These are phyloP conservation scores for Cancer borealis DNA, from an alignment of 2,888 invertebrate species.

Conservation along the genomic window DNA sequence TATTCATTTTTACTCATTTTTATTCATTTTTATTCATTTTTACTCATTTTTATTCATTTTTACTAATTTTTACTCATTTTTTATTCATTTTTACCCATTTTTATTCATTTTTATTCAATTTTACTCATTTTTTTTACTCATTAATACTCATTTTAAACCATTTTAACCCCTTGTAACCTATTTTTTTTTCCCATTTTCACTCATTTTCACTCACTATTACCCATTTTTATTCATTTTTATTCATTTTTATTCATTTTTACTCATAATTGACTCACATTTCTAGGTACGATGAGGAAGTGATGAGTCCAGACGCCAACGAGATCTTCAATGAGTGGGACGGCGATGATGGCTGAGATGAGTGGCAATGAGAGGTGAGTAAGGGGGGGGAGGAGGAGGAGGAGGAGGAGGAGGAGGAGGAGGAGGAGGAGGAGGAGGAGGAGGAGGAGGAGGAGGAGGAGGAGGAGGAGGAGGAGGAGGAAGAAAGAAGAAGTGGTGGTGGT, in stretches of 20 bases:
- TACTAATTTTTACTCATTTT: no score
- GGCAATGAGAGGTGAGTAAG: constrained; percentile 63
- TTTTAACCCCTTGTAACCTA: not conserved
- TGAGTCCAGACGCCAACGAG: constrained; percentile 74
- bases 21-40: no score
- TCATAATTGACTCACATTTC: no score
- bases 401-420: not conserved
- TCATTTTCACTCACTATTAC: not conserved
- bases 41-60: no score
- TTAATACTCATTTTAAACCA: no score
- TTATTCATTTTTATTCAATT: no score
- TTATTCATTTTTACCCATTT: no score
- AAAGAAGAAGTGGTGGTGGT: not conserved
- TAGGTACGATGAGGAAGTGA: constrained; percentile 75
- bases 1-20: no score
- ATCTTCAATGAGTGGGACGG: constrained; percentile 76
- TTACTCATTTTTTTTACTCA: no score
- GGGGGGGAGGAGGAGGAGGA: not conserved
- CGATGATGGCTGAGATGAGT: constrained; percentile 74
- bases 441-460: not conserved
- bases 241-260: no score
- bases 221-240: not conserved
- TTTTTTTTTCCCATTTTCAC: not conserved
- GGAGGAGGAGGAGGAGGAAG: not conserved
- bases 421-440: not conserved